Evolutionary conservation across 1,140 invertebrate species (phyloP).

Genomic region (Stenopsyche tienmushanensis): DNA sequence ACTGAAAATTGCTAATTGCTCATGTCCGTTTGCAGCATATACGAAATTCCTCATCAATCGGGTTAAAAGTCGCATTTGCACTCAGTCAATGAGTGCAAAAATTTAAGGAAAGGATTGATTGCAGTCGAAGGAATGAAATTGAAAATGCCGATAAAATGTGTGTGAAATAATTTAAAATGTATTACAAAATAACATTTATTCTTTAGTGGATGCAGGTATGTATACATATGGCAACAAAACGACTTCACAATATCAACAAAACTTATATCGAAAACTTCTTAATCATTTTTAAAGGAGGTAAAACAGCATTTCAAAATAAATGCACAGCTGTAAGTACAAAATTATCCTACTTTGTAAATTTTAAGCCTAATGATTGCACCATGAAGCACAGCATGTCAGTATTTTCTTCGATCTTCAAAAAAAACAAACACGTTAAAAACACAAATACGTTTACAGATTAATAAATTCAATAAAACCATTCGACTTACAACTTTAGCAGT

Average conservation of each 20-base stretch:
- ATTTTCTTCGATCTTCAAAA: slow-evolving; percentile 79
- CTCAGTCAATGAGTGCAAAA: no score
- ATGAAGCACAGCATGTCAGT: slow-evolving; percentile 88
- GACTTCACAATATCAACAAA: slow-evolving; percentile 20
- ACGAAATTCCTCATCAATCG: no score
- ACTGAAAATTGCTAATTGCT: no score
- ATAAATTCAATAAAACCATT: slow-evolving; percentile 37
- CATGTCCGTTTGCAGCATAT: no score
- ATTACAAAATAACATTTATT: slow-evolving; percentile 10
- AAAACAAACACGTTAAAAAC: slow-evolving; percentile 15
- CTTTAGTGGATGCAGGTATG: not conserved
- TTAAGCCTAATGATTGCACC: slow-evolving; percentile 70
- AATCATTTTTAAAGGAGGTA: not conserved
- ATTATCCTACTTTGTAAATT: slow-evolving; percentile 57
- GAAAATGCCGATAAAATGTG: no score
- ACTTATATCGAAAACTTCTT: slow-evolving; percentile 3
- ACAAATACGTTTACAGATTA: not conserved
- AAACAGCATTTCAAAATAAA: slow-evolving; percentile 1
- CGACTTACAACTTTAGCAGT: slow-evolving; percentile 82
- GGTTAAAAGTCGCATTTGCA: no score
- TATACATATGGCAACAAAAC: slow-evolving; percentile 36
- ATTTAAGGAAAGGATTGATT: no score
- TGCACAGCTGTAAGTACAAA: not conserved
- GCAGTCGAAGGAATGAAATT: no score
- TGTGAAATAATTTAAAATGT: not conserved